A percentile compares a stretch with the other conserved stretches of the same genome.
Evolutionary conservation across 1,140 invertebrate species (phyloP).

Genomic region (Carposina sasakii): DNA sequence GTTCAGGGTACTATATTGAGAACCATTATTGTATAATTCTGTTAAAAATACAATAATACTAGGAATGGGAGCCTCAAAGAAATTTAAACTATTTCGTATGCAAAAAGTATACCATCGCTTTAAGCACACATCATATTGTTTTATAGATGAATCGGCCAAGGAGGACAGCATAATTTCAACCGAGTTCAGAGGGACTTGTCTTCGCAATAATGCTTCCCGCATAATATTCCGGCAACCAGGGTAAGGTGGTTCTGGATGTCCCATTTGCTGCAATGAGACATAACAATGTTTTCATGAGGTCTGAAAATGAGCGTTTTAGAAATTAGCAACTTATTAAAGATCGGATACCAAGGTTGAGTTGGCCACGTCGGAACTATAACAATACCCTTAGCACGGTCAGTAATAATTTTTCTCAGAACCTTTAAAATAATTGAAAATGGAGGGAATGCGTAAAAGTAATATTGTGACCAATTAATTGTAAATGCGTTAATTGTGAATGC

Average conservation of each 20-base stretch:
- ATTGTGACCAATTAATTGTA: neutral
- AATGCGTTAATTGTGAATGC: neutral
- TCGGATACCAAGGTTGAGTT: neutral
- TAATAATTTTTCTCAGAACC: neutral
- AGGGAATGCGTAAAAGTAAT: slow-evolving; percentile 1
- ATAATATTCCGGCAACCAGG: slow-evolving; percentile 28
- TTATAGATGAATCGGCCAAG: slow-evolving; percentile 21
- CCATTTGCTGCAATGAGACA: neutral
- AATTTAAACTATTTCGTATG: slow-evolving; percentile 5
- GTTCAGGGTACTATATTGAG: slow-evolving; percentile 25
- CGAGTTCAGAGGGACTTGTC: slow-evolving; percentile 15
- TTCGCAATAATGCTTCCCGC: slow-evolving; percentile 18
- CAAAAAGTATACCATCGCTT: slow-evolving; percentile 8
- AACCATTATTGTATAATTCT: neutral
- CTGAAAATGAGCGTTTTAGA: neutral
- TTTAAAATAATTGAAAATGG: neutral
- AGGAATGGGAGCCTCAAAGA: slow-evolving; percentile 3
- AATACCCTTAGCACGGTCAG: neutral
- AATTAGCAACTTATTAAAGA: neutral
- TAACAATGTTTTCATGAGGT: neutral
- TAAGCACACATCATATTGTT: slow-evolving; percentile 28
- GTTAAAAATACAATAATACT: neutral
- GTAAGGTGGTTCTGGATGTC: slow-evolving; percentile 9
- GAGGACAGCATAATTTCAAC: slow-evolving; percentile 24
- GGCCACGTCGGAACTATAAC: neutral